These are phyloP conservation scores for Lepidurus apus DNA, from an alignment of 1,140 invertebrate species.

Conservation along the genomic window DNA sequence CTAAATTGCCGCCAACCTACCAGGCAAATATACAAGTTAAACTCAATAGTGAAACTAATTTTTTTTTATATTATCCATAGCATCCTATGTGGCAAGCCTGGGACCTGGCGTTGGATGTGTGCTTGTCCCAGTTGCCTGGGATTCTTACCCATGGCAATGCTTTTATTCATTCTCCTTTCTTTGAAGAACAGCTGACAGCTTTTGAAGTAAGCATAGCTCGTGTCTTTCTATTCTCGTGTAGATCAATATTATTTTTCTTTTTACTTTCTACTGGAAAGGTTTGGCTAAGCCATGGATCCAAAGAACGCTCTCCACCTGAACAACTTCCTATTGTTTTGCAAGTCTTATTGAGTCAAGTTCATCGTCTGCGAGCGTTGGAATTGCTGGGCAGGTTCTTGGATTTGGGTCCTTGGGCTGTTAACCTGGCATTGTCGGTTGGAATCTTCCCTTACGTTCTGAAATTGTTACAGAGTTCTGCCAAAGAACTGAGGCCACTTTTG, in stretches of 20 bases:
- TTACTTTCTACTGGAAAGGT: conserved; percentile 42
- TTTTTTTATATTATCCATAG: conserved; percentile 37
- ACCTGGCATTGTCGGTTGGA: conserved; percentile 89
- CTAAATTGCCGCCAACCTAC: conserved; percentile 81
- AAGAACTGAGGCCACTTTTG: conserved; percentile 82
- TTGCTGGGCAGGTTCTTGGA: conserved; percentile 92
- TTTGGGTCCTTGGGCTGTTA: conserved; percentile 94
- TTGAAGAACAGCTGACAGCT: conserved; percentile 97
- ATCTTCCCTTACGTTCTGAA: conserved; percentile 99
- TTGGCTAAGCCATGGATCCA: conserved; percentile 80
- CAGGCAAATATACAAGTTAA: conserved; percentile 52
- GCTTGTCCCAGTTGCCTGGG: conserved; percentile 77
- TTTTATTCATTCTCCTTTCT: conserved; percentile 83
- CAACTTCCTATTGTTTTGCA: conserved; percentile 97
- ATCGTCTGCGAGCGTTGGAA: conserved; percentile 88
- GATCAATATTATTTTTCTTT: conserved; percentile 26
- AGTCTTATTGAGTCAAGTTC: conserved; percentile 93
- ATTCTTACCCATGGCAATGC: conserved; percentile 54
- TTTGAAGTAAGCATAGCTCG: conserved; percentile 66
- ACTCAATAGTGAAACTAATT: conserved; percentile 24
- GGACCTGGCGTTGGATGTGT: conserved; percentile 93
- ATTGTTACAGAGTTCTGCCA: conserved; percentile 83
- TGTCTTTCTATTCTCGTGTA: conserved; percentile 24
- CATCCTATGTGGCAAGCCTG: conserved; percentile 93
- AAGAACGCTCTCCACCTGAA: conserved; percentile 75